A percentile compares a stretch with the other conserved stretches of the same genome.
Evolutionary conservation across 2,113 vertebrate genomes (phyloP).

Genomic region (Notarius lentiginosus): DNA sequence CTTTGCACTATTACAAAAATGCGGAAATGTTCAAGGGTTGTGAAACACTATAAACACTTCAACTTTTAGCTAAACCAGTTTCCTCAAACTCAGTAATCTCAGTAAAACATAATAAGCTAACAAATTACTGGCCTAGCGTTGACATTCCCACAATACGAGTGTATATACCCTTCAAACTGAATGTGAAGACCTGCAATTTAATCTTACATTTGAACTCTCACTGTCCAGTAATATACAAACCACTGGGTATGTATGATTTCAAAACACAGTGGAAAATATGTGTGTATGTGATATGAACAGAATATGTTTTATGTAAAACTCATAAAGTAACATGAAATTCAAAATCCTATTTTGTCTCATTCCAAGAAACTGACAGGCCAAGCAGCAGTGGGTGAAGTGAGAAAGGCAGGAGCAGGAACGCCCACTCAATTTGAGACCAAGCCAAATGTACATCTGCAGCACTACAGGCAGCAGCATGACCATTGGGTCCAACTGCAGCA

Average conservation of each 20-base stretch:
- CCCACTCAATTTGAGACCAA: background rate
- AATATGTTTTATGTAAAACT: background rate
- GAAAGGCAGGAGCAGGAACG: background rate
- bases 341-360: background rate
- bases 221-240: background rate
- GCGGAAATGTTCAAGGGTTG: too few relatives aligned
- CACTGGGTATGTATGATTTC: background rate
- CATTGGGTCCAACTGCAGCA: conserved; percentile 70
- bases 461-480: conserved; percentile 73
- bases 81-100: too few relatives aligned
- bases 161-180: background rate
- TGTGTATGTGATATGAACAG: background rate
- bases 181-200: background rate
- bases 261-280: background rate
- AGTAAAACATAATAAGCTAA: too few relatives aligned
- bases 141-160: background rate
- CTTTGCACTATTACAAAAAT: too few relatives aligned
- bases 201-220: background rate
- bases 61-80: too few relatives aligned
- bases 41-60: too few relatives aligned
- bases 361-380: background rate
- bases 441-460: background rate
- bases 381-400: background rate
- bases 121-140: too few relatives aligned
- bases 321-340: background rate